Base-by-base conservation (phyloP, 2,797 vertebrate species). In the Argentina silus region DNA sequence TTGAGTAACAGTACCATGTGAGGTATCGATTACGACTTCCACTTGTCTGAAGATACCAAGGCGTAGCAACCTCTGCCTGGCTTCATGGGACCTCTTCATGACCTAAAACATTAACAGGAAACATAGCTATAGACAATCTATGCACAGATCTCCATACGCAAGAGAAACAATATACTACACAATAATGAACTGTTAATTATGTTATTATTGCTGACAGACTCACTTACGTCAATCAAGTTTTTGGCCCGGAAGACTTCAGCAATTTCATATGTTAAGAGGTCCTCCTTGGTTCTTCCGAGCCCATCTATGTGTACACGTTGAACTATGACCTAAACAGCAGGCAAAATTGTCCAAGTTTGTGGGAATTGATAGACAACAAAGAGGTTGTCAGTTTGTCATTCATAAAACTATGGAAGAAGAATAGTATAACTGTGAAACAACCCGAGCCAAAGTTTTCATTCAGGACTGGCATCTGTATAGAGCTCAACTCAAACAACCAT, bases 1-100 rank as follows among this genome's bases (percentile, higher is more conserved):
- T 27, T 2, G 19, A 27, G 12, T 9, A 5, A 11, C 44, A 1
- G 5, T 88, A 98, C 98, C 98, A 88, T 94, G 92, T 62, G 96
- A 96, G 0, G 96, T 98, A 81, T 99, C 98, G 0, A 99, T 98
- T 57, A 99, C 90, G 60, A 99, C 98, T 14, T 98, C 96, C 0
- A 99, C 98, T 74, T 96, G 95, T 66, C 96, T 92, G 75, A 99
- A 99, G 81, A 99, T 96, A 8, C 98, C 98, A 0, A 99, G 89
- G 14, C 96, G 96, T 23, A 99, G 93, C 59, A 99, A 86, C 73
- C 92, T 97, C 79, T 97, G 96, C 69, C 98, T 95, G 72, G 97
- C 97, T 86, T 98, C 95, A 0, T 99, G 97, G 0, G 97, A 96
- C 75, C 90, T 96, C 59, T 93, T 93, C 98, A 99, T 99, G 6